Conservation (phyloP, 2,888 invertebrate species). For the Phlogophora meticulosa region DNA sequence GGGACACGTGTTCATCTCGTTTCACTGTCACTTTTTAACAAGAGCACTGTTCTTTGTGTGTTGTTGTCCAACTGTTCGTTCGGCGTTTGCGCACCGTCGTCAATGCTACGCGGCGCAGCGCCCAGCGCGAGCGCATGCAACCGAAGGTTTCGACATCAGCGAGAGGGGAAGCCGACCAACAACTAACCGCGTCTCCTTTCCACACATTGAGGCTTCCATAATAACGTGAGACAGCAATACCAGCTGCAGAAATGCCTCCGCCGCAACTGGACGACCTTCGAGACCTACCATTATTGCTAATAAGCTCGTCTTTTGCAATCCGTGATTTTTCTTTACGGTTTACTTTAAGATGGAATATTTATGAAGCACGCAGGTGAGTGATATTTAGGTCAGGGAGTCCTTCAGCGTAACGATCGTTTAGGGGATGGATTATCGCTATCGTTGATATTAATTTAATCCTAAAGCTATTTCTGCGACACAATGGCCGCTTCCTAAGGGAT, state of each 20-base stretch:
- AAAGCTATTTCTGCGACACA: slow-evolving; percentile 18
- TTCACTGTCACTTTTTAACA: slow-evolving; percentile 86
- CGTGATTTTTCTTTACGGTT: slow-evolving; percentile 80
- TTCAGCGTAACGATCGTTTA: slow-evolving; percentile 11
- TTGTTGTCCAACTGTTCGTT: slow-evolving; percentile 80
- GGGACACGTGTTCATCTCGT: slow-evolving; percentile 60
- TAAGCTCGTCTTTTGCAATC: slow-evolving; percentile 86
- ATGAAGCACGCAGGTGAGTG: slow-evolving; percentile 27
- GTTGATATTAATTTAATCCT: slow-evolving; percentile 18
- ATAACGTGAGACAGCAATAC: slow-evolving; percentile 71
- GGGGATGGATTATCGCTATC: slow-evolving; percentile 10
- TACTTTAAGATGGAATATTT: slow-evolving; percentile 69
- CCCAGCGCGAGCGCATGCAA: slow-evolving; percentile 81
- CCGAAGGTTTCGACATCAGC: slow-evolving; percentile 84
- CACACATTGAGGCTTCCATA: slow-evolving; percentile 61
- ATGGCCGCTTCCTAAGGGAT: slow-evolving; percentile 11
- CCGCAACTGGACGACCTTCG: slow-evolving; percentile 86
- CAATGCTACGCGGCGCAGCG: slow-evolving; percentile 71
- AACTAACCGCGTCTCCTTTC: slow-evolving; percentile 77
- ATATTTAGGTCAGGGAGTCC: slow-evolving; percentile 26
- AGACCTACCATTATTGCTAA: slow-evolving; percentile 87
- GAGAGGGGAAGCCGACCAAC: slow-evolving; percentile 77
- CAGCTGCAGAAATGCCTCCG: slow-evolving; percentile 73
- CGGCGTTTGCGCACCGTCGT: slow-evolving; percentile 70
- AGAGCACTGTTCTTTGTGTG: slow-evolving; percentile 73